Evolutionary conservation across 2,888 invertebrate species (phyloP).

Genomic region (Druceiella hillmani): DNA sequence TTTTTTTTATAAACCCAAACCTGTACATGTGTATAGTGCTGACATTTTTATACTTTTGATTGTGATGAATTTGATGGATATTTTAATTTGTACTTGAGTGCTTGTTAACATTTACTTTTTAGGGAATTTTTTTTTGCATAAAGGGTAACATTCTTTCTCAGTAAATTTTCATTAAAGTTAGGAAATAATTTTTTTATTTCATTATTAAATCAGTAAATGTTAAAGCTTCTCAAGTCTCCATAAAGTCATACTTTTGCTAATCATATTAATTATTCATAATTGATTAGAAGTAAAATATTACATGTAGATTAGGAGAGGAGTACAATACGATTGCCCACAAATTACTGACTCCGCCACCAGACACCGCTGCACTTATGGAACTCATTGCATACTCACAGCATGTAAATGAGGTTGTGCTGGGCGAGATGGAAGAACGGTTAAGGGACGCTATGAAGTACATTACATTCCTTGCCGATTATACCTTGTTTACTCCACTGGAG

Average conservation of each 20-base stretch:
- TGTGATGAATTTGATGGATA: too few relatives aligned
- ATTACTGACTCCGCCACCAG: slow-evolving; percentile 71
- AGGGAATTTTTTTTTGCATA: not conserved
- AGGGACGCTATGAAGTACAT: slow-evolving; percentile 65
- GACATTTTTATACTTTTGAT: too few relatives aligned
- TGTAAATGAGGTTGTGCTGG: slow-evolving; percentile 64
- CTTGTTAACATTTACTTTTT: too few relatives aligned
- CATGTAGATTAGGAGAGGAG: slow-evolving; percentile 81
- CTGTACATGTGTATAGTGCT: too few relatives aligned
- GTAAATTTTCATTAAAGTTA: slow-evolving; percentile 2
- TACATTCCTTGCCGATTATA: slow-evolving; percentile 78
- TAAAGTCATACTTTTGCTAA: too few relatives aligned
- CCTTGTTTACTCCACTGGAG: slow-evolving; percentile 73
- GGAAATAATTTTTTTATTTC: not conserved
- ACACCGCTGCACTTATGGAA: slow-evolving; percentile 82
- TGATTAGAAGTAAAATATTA: too few relatives aligned
- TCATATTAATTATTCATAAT: too few relatives aligned
- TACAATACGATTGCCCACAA: slow-evolving; percentile 76
- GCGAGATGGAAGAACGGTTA: slow-evolving; percentile 72
- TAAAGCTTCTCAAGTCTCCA: too few relatives aligned
- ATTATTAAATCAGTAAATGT: too few relatives aligned
- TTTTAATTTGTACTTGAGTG: too few relatives aligned
- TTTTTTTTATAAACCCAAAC: too few relatives aligned
- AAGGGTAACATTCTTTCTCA: not conserved
- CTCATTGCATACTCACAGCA: slow-evolving; percentile 69